Base-by-base conservation (phyloP, 2,113 vertebrate species). In the Lophura nycthemera region DNA sequence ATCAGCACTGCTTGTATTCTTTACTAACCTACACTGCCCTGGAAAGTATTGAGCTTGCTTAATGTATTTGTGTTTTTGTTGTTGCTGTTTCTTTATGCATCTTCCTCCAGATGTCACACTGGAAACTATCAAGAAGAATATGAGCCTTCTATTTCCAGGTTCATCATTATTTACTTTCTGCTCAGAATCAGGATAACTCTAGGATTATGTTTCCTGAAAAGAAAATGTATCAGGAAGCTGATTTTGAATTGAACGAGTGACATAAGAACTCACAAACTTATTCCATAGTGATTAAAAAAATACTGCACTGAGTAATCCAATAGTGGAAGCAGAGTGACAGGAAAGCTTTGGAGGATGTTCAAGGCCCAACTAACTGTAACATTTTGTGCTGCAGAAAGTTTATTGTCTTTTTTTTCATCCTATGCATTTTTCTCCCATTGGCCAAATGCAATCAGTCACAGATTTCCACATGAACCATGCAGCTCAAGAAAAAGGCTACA, bases 391-490 rank as follows among this genome's bases (percentile, higher is more conserved):
- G 57, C 38, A 84, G 81, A 52, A 36, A 72, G 43, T 78, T 93
- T 90, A 52, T 89, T 92, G 70, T 25, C 57, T 40, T 95, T 90
- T 95, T 92, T 92, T 95, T 78, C 20, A 79, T 84, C 20, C 6
- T 2, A 18, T 75, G 32, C 11, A 16, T 91, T 95, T 95, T 91
- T 47, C 52, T 60, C 57, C 38, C 48, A 38, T 78, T n/a, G 84
- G 78, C 66, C 80, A 86, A 71, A 66, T 27, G 52, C 32, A 56
- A 65, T 20, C 74, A 87, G 81, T 61, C 65, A 42, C 69, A 90
- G 86, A 63, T 93, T 50, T 59, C 52, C 61, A 40, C 25, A 38
- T 64, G 61, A 64, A 29, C 25, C 54, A 43, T 32, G 43, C 15
- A 43, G 73, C 75, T 42, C 40, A 92, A 75, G 66, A 29, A 89